Evolutionary conservation across 2,888 invertebrate genomes (phyloP).

Genomic region (Camponotus fellah): DNA sequence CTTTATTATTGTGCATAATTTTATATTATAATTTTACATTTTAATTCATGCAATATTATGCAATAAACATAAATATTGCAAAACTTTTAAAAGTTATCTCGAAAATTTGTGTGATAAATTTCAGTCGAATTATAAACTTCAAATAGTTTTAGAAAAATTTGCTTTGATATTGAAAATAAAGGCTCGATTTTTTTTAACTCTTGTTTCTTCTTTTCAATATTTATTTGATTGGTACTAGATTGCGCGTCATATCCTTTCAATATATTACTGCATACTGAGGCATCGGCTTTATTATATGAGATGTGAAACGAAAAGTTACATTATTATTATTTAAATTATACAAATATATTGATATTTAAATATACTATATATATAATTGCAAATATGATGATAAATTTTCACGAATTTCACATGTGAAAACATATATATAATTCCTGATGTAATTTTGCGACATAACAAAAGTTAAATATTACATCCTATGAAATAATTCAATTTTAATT

Average conservation of each 20-base stretch:
- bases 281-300: not conserved
- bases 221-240: not conserved
- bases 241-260: not conserved
- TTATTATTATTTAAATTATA: not conserved
- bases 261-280: not conserved
- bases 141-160: slow-evolving; percentile 18
- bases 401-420: not conserved
- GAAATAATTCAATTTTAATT: slow-evolving; percentile 29
- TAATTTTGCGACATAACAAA: not conserved
- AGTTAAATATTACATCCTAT: not conserved
- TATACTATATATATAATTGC: not conserved
- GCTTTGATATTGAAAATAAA: slow-evolving; percentile 31
- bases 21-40: not conserved
- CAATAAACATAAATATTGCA: slow-evolving; percentile 12
- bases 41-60: slow-evolving; percentile 1
- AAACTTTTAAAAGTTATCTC: slow-evolving; percentile 14
- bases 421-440: not conserved
- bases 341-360: not conserved
- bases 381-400: slow-evolving; percentile 17
- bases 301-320: not conserved
- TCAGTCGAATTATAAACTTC: slow-evolving; percentile 12
- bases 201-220: slow-evolving; percentile 12
- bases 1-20: not conserved
- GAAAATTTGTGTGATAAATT: slow-evolving; percentile 1
- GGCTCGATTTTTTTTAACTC: slow-evolving; percentile 3